A percentile compares a stretch with the other conserved stretches of the same genome.
Evolutionary conservation across 1,140 invertebrate genomes (phyloP).

Genomic region (Camponotus pennsylvanicus): DNA sequence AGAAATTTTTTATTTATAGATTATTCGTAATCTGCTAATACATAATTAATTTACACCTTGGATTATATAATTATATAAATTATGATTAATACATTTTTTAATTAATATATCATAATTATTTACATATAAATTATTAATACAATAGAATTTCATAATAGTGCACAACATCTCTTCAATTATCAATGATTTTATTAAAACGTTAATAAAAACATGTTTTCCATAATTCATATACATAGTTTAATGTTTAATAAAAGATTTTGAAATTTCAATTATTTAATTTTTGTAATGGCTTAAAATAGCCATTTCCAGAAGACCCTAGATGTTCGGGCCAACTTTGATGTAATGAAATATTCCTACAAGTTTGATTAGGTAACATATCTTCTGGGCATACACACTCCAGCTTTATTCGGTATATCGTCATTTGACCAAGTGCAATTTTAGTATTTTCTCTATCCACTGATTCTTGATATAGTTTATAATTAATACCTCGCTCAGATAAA

Average conservation of each 20-base stretch:
- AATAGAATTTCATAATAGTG: no score
- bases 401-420: slow-evolving; percentile 87
- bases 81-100: slow-evolving; percentile 3
- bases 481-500: slow-evolving; percentile 82
- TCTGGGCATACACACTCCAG: slow-evolving; percentile 86
- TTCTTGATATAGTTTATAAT: slow-evolving; percentile 82
- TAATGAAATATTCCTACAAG: slow-evolving; percentile 85
- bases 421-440: slow-evolving; percentile 85
- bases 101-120: neutral
- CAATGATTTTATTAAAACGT: neutral
- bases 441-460: slow-evolving; percentile 83
- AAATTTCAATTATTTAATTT: slow-evolving; percentile 61
- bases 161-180: neutral
- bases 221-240: neutral
- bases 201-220: slow-evolving; percentile 12
- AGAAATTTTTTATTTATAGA: slow-evolving; percentile 3
- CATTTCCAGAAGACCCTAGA: slow-evolving; percentile 85
- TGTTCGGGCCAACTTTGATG: slow-evolving; percentile 86
- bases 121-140: slow-evolving; percentile 17
- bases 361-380: slow-evolving; percentile 83
- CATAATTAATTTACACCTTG: slow-evolving; percentile 19
- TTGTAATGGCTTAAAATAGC: slow-evolving; percentile 82
- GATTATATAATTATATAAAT: slow-evolving; percentile 28
- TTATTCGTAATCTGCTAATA: neutral
- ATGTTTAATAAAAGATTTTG: neutral